Conservation (phyloP, 2,888 invertebrate genomes). For the Mimas tiliae region DNA sequence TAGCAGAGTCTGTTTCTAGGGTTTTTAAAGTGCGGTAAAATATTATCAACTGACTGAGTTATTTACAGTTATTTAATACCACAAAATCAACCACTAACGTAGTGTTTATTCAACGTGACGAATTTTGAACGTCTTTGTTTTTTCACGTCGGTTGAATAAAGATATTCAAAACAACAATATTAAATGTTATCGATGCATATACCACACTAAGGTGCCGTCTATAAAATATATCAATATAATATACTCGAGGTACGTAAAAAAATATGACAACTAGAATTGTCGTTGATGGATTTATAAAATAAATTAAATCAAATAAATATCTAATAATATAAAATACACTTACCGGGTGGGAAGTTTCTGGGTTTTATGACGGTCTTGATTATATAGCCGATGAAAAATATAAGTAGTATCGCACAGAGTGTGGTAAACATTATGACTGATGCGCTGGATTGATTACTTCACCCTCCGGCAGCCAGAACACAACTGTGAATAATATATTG, state of each 20-base stretch:
- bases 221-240: no score
- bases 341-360: conserved; percentile 41
- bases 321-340: conserved; percentile 20
- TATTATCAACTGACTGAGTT: no score
- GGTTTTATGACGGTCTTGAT: conserved; percentile 40
- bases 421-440: conserved; percentile 32
- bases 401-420: conserved; percentile 31
- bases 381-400: conserved; percentile 35
- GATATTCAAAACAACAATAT: no score
- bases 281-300: background rate
- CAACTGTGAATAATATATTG: conserved; percentile 12
- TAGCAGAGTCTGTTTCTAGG: no score
- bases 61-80: no score
- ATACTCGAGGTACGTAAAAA: background rate
- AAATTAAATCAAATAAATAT: background rate
- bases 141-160: no score
- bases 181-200: no score
- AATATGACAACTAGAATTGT: background rate
- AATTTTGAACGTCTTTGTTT: no score
- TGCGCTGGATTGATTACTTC: conserved; percentile 8
- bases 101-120: no score
- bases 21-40: no score
- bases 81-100: no score
- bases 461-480: conserved; percentile 15
- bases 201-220: no score